Conservation (phyloP, 2,888 invertebrate species). For the Athripsodes cinereus region DNA sequence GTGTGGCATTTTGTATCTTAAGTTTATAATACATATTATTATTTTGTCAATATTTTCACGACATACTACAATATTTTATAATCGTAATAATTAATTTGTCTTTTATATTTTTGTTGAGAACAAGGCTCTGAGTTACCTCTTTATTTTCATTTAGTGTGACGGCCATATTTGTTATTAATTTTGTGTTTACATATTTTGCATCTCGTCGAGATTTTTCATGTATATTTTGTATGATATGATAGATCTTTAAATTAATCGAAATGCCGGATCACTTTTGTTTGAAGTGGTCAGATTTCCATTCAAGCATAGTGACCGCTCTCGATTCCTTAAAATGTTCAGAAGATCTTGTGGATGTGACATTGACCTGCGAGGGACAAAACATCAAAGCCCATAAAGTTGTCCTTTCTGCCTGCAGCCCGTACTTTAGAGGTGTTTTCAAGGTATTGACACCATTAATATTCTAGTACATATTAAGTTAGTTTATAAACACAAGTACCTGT, state of each 20-base stretch:
- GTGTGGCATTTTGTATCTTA: no score
- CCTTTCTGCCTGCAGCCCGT: slow-evolving; percentile 68
- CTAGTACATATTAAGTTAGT: no score
- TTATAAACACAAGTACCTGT: no score
- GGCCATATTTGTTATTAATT: slow-evolving; percentile 17
- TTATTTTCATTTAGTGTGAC: slow-evolving; percentile 7
- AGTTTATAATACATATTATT: no score
- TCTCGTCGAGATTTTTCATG: neutral
- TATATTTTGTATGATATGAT: neutral
- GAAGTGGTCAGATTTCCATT: slow-evolving; percentile 70
- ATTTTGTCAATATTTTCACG: no score
- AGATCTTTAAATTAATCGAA: neutral
- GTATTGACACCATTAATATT: slow-evolving; percentile 42
- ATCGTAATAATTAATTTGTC: no score
- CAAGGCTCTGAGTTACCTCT: no score
- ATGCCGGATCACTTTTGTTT: slow-evolving; percentile 66
- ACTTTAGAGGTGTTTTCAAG: slow-evolving; percentile 69
- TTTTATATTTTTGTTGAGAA: no score
- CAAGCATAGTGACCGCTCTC: slow-evolving; percentile 62
- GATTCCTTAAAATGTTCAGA: slow-evolving; percentile 64
- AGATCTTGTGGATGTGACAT: slow-evolving; percentile 66
- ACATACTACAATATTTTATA: no score
- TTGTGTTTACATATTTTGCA: neutral
- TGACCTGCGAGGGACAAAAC: slow-evolving; percentile 65
- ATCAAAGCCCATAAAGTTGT: slow-evolving; percentile 71